Conservation (phyloP, 2,113 vertebrate species). For the Tamias sibiricus region DNA sequence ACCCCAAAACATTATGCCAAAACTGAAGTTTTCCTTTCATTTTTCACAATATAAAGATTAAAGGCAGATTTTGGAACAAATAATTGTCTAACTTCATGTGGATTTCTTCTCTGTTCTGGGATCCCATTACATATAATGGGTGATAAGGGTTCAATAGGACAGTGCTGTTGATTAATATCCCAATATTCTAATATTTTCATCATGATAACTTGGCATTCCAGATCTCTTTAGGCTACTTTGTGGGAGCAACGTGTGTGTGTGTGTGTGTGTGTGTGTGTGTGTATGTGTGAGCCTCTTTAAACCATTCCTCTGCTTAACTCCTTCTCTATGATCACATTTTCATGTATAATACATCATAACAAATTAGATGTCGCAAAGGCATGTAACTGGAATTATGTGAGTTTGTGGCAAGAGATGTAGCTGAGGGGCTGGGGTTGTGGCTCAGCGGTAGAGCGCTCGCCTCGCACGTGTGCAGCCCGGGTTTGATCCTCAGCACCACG, state of each 20-base stretch:
- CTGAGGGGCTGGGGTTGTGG: too few species aligned
- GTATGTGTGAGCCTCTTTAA: conserved; percentile 84
- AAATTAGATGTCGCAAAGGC: conserved; percentile 83
- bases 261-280: too few species aligned
- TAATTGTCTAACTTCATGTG: conserved; percentile 32
- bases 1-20: conserved; percentile 65
- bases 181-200: conserved; percentile 81
- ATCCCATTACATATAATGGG: conserved; percentile 56
- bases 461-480: too few species aligned
- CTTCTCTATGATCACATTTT: conserved; percentile 84
- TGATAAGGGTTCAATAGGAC: conserved; percentile 66
- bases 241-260: too few species aligned
- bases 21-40: conserved; percentile 76
- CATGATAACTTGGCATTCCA: conserved; percentile 76
- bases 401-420: conserved; percentile 76
- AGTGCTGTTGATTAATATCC: conserved; percentile 76
- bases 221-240: conserved; percentile 77
- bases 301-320: conserved; percentile 82
- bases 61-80: conserved; percentile 45
- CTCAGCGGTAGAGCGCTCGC: too few species aligned
- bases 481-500: too few species aligned
- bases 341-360: conserved; percentile 86
- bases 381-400: conserved; percentile 80
- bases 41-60: conserved; percentile 71
- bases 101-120: conserved; percentile 64